Evolutionary conservation across 2,888 invertebrate species (phyloP).

Genomic region (Rhagophthalmus giganteus): DNA sequence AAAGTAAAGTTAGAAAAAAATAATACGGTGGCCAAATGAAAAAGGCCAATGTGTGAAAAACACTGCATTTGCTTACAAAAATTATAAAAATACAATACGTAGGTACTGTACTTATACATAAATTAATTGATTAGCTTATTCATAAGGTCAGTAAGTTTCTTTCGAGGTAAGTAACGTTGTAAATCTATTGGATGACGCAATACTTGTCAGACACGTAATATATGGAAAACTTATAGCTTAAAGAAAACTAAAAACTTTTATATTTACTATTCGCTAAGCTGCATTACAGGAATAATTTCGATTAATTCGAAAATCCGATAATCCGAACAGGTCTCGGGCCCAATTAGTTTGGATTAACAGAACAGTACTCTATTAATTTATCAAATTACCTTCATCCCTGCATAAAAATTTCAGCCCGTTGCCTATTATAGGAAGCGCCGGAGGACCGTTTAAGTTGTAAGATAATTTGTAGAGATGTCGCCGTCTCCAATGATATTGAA

Average conservation of each 20-base stretch:
- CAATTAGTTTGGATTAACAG: background rate
- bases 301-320: no score
- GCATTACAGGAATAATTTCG: no score
- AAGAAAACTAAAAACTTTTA: background rate
- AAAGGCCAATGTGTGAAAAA: no score
- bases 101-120: no score
- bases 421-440: conserved; percentile 27
- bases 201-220: no score
- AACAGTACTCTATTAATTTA: background rate
- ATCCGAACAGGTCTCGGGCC: background rate
- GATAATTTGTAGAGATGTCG: conserved; percentile 10
- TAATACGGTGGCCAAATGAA: no score
- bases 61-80: no score
- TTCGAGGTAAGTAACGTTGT: background rate
- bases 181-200: no score
- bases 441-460: conserved; percentile 17
- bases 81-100: conserved; percentile 1
- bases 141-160: no score
- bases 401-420: conserved; percentile 24
- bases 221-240: no score
- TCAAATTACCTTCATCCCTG: conserved; percentile 18
- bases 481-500: conserved; percentile 18
- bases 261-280: background rate
- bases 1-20: background rate
- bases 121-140: no score